These are phyloP conservation scores for Patella pellucida DNA, from an alignment of 2,888 invertebrate genomes.

Conservation along the genomic window DNA sequence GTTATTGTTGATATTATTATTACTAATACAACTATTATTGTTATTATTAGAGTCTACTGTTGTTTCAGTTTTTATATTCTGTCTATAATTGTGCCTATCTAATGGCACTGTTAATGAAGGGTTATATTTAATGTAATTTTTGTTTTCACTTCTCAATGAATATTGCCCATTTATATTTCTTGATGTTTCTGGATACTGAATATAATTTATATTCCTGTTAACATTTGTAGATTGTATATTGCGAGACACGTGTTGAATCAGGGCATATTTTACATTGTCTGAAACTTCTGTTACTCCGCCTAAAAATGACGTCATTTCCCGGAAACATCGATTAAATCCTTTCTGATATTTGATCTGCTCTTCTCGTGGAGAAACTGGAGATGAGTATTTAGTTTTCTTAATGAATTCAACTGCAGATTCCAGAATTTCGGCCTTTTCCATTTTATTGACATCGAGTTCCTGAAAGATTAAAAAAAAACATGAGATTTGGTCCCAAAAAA, in stretches of 20 bases:
- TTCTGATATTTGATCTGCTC: background rate
- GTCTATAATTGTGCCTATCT: background rate
- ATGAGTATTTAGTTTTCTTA: background rate
- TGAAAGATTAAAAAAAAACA: no score
- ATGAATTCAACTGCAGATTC: conserved; percentile 3
- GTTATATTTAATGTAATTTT: background rate
- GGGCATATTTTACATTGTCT: background rate
- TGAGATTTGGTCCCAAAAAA: no score
- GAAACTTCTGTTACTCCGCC: background rate
- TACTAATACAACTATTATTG: background rate
- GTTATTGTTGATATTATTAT: background rate
- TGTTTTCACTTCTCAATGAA: background rate
- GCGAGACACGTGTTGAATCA: background rate
- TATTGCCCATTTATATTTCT: background rate
- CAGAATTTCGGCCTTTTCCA: background rate
- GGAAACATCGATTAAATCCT: background rate
- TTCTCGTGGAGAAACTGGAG: background rate
- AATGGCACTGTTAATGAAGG: background rate
- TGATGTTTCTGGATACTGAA: background rate
- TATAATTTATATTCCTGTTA: background rate
- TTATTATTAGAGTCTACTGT: background rate
- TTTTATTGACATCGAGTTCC: background rate
- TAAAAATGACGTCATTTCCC: background rate
- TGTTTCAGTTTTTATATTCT: background rate
- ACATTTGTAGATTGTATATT: background rate